These are phyloP conservation scores for Dicerorhinus sumatrensis DNA, from an alignment of 2,113 vertebrate species.

Conservation along the genomic window DNA sequence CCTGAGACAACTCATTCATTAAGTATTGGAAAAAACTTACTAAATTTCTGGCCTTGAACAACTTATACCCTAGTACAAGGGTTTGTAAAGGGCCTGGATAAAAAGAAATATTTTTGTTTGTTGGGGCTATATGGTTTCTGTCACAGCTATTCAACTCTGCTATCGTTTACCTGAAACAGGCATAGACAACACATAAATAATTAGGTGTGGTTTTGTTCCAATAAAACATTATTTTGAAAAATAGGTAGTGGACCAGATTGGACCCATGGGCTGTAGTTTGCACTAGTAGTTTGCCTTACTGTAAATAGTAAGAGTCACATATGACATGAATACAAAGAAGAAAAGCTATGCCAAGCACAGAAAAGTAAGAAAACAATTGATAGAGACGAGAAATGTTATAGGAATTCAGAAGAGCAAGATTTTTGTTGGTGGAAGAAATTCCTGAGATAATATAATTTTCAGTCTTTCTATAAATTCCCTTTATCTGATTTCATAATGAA, in stretches of 20 bases:
- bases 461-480: neutral
- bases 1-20: neutral
- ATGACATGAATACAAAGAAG: neutral
- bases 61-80: neutral
- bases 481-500: neutral
- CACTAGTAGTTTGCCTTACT: neutral
- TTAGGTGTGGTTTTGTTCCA: neutral
- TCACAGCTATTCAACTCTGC: neutral
- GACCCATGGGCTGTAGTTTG: neutral
- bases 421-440: neutral
- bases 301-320: neutral
- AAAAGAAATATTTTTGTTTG: neutral
- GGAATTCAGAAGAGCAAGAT: neutral
- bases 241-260: neutral
- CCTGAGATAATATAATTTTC: neutral
- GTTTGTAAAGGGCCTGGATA: neutral
- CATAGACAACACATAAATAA: neutral
- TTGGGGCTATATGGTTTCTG: neutral
- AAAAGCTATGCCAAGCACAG: neutral
- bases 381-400: neutral
- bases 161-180: neutral
- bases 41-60: neutral
- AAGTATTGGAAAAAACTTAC: neutral
- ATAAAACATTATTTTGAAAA: neutral
- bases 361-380: neutral